These are phyloP conservation scores for Tuta absoluta DNA, from an alignment of 2,888 invertebrate genomes.

Conservation along the genomic window DNA sequence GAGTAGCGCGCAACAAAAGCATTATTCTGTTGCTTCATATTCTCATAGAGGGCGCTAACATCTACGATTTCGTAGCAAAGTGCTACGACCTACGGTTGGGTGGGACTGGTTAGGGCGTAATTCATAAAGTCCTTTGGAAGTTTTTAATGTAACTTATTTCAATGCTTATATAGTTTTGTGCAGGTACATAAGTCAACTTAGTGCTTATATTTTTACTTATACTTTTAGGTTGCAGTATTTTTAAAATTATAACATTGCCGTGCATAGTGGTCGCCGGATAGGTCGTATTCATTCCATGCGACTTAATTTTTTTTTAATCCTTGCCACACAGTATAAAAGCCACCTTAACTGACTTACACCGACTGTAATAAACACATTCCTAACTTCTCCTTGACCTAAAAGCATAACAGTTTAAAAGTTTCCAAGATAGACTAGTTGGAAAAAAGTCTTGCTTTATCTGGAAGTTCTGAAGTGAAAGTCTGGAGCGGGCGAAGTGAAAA, in stretches of 20 bases:
- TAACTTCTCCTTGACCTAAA: neutral
- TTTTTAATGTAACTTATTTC: too few relatives aligned
- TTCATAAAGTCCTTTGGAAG: neutral
- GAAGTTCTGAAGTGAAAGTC: slow-evolving; percentile 69
- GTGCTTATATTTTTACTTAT: too few relatives aligned
- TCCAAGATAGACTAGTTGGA: slow-evolving; percentile 19
- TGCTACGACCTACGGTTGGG: slow-evolving; percentile 11
- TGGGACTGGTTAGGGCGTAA: neutral
- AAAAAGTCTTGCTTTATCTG: slow-evolving; percentile 40
- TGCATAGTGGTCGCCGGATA: too few relatives aligned
- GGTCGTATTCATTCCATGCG: too few relatives aligned
- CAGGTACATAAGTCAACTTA: too few relatives aligned
- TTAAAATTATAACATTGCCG: too few relatives aligned
- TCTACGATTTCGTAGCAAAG: slow-evolving; percentile 15
- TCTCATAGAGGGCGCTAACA: slow-evolving; percentile 49
- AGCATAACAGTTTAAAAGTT: slow-evolving; percentile 14
- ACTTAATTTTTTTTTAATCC: too few relatives aligned
- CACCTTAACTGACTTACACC: neutral
- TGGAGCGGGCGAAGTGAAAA: slow-evolving; percentile 64
- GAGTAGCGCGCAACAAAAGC: slow-evolving; percentile 54
- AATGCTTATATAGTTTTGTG: too few relatives aligned
- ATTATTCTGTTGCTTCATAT: neutral
- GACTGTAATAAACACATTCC: neutral
- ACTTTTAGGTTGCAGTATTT: too few relatives aligned
- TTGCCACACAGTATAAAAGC: too few relatives aligned